Conservation (phyloP, 2,113 vertebrate genomes). For the Malurus melanocephalus region DNA sequence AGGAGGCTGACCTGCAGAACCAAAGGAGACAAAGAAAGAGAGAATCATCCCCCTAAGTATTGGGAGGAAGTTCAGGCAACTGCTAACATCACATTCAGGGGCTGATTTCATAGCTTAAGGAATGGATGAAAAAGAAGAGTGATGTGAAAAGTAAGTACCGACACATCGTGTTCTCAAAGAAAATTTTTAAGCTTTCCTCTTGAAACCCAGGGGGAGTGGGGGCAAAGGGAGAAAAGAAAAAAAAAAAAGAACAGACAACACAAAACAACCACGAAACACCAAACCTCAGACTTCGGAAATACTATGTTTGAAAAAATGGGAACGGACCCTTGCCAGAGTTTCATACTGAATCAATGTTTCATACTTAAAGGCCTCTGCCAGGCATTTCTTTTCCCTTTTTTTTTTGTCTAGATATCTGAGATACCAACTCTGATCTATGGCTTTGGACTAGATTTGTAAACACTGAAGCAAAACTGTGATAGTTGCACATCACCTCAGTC, state of each 20-base stretch:
- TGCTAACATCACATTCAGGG: not conserved
- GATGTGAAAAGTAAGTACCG: not conserved
- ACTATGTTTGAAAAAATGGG: not conserved
- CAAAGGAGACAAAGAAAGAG: not conserved
- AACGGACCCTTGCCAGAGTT: not conserved
- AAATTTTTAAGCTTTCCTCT: not conserved
- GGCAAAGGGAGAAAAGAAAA: fast-evolving
- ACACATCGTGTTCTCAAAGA: not conserved
- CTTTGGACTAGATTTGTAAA: not conserved
- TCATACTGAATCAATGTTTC: not conserved
- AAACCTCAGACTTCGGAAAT: not conserved
- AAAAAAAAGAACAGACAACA: fast-evolving
- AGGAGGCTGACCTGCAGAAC: not conserved
- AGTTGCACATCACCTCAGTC: not conserved
- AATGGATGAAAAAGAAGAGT: not conserved
- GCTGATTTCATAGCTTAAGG: not conserved
- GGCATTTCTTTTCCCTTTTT: not conserved
- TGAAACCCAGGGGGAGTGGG: fast-evolving
- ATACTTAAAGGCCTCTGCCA: not conserved
- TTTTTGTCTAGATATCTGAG: not conserved
- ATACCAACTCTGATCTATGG: not conserved
- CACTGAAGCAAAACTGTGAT: fast-evolving
- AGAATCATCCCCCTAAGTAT: not conserved
- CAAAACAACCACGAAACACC: not conserved
- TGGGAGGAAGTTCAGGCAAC: not conserved